A percentile compares a stretch with the other conserved stretches of the same genome.
Evolutionary conservation across 2,113 vertebrate genomes (phyloP).

Genomic region (Hydrolagus affinis): DNA sequence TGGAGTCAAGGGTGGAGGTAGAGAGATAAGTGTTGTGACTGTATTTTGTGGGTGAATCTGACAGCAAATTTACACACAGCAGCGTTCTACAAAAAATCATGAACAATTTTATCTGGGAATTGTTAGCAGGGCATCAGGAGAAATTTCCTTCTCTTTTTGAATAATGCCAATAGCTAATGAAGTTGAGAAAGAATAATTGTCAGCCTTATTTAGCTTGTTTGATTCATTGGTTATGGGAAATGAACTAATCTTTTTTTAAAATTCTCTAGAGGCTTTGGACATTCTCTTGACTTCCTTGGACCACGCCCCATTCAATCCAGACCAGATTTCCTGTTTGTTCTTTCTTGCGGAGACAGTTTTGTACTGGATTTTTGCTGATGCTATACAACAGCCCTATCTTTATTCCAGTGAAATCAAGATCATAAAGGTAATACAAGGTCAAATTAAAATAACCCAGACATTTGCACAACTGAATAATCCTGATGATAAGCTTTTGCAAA

Average conservation of each 20-base stretch:
- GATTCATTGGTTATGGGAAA: not conserved
- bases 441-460: not conserved
- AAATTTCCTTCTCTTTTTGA: too few species aligned
- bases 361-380: conserved; percentile 44
- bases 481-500: not conserved
- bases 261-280: conserved; percentile 47
- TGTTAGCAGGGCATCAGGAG: too few species aligned
- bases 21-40: too few species aligned
- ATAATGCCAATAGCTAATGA: not conserved
- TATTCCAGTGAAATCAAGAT: conserved; percentile 47
- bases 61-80: too few species aligned
- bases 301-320: conserved; percentile 40
- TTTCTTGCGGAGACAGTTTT: conserved; percentile 51
- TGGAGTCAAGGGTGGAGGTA: too few species aligned
- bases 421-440: conserved; percentile 43
- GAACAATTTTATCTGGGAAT: too few species aligned
- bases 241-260: conserved; percentile 31
- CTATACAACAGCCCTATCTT: conserved; percentile 39
- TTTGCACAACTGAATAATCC: not conserved
- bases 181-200: not conserved
- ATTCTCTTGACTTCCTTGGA: conserved; percentile 49
- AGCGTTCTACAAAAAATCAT: too few species aligned
- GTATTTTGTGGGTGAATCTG: too few species aligned
- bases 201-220: not conserved
- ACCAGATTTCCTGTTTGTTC: conserved; percentile 47